Evolutionary conservation across 2,113 vertebrate species (phyloP), one percentile per base, ranked within the genome.

Genomic region (Rhinopithecus roxellana): DNA sequence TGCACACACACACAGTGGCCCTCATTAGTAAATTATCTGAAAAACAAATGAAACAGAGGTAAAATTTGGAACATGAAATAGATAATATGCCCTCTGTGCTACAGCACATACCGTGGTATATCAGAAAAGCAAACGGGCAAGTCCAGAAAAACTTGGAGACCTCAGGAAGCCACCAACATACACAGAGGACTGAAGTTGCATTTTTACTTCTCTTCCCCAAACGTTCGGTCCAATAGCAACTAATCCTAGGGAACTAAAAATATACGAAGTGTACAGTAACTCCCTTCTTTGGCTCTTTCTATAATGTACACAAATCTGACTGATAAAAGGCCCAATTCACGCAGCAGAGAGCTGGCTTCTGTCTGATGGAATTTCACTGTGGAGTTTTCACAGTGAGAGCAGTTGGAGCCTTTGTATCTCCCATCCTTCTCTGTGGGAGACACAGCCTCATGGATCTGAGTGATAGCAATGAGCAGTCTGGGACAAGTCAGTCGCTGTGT

Each of bases 291-390:
- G 94, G 87, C 93, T 93, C 83, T 95, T 96, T 95, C 87, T 80
- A 9, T 89, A 98, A 97, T 90, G 90, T 97, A 97, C 89, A 97
- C 97, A 98, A 80, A 86, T 93, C 94, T 90, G 96, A 70, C 91
- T 94, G 97, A 98, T 98, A 98, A 97, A 98, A 96, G 40, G 22
- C 32, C 35, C 96, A 86, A 74, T 97, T 98, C 95, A 97, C 97
- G 67, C 77, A 96, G 88, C 83, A 18, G 52, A 95, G 94, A 95
- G 90, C 96, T 96, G 50, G 86, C 95, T 98, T 95, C 87, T 93
- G 92, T 94, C 78, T 97, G 55, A 90, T 98, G 95, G 97, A 97
- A 97, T 97, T 97, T 97, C 91, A 91, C 96, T 74, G 0, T 59
- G 94, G 95, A 75, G 38, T 88, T 97, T 97, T 98, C 35, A 89